Percentiles rank a stretch among this genome's conserved stretches.
phyloP scores from a whole-genome alignment of 1,140 invertebrate genomes.

The Lordiphosa mommai region DNA sequence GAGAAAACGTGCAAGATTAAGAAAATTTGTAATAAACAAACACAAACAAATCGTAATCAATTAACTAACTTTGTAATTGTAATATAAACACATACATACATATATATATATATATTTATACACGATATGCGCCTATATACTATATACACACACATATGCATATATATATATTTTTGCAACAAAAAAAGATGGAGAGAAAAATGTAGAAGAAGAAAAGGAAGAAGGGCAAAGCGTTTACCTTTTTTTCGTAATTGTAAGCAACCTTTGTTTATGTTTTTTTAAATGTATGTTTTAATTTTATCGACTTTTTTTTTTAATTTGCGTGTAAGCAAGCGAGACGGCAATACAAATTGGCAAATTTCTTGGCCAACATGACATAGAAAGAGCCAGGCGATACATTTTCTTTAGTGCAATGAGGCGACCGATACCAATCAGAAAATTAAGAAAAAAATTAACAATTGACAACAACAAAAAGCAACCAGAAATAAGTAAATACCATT shows the following conservation, averaged over 20 bases:
- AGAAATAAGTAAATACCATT: conserved; percentile 24
- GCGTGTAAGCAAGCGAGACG: conserved; percentile 37
- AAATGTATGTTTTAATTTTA: conserved; percentile 29
- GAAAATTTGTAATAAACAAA: conserved; percentile 31
- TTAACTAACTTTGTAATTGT: conserved; percentile 6
- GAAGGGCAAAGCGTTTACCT: conserved; percentile 16
- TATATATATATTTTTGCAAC: conserved; percentile 5
- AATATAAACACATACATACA: conserved; percentile 26
- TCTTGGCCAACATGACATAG: conserved; percentile 17
- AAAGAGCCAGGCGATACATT: conserved; percentile 33
- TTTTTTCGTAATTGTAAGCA: conserved; percentile 46
- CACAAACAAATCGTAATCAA: background rate
- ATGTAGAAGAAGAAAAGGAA: background rate
- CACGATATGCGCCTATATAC: conserved; percentile 6
- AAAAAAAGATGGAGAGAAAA: conserved; percentile 15
- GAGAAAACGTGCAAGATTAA: conserved; percentile 20
- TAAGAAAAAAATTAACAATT: conserved; percentile 3
- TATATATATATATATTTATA: conserved; percentile 35
- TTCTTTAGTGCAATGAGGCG: conserved; percentile 60
- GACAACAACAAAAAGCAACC: no score
- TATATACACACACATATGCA: conserved; percentile 28
- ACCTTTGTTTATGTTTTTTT: conserved; percentile 47
- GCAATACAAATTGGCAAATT: conserved; percentile 13
- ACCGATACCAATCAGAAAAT: conserved; percentile 28
- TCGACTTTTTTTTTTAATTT: conserved; percentile 27